Evolutionary conservation across 1,140 invertebrate genomes (phyloP).

Genomic region (Diorhabda sublineata): DNA sequence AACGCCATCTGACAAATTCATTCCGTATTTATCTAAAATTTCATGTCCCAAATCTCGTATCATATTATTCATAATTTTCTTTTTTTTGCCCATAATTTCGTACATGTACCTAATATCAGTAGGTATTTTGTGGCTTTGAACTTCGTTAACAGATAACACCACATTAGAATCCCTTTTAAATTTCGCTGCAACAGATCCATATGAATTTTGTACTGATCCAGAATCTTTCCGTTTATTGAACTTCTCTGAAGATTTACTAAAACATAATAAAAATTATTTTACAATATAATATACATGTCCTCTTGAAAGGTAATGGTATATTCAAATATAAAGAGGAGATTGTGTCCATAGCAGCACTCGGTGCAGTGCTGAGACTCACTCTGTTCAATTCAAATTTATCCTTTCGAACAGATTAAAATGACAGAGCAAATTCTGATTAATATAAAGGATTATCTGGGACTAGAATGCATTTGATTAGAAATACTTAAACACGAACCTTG

Average conservation of each 20-base stretch:
- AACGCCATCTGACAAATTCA: conserved; percentile 12
- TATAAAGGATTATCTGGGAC: too few species aligned
- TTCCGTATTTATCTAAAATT: conserved; percentile 27
- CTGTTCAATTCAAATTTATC: too few species aligned
- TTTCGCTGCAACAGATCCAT: conserved; percentile 25
- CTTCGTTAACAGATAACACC: conserved; percentile 14
- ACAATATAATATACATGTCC: too few species aligned
- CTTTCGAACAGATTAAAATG: too few species aligned
- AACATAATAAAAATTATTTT: background rate
- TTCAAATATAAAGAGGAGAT: too few species aligned
- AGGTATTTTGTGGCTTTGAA: conserved; percentile 23
- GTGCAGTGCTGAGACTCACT: too few species aligned
- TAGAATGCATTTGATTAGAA: too few species aligned
- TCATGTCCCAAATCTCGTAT: conserved; percentile 26
- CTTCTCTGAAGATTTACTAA: conserved; percentile 14
- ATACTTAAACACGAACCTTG: too few species aligned
- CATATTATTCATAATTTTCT: conserved; percentile 24
- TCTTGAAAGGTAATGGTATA: too few species aligned
- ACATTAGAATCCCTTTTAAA: conserved; percentile 18
- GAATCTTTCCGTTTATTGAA: conserved; percentile 32
- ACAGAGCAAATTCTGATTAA: too few species aligned
- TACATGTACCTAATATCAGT: conserved; percentile 34
- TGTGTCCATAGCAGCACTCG: too few species aligned
- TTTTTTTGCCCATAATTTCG: conserved; percentile 30
- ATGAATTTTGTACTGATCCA: conserved; percentile 22